These are phyloP conservation scores for Oxyruncus cristatus DNA, from an alignment of 2,113 vertebrate genomes.

Conservation along the genomic window DNA sequence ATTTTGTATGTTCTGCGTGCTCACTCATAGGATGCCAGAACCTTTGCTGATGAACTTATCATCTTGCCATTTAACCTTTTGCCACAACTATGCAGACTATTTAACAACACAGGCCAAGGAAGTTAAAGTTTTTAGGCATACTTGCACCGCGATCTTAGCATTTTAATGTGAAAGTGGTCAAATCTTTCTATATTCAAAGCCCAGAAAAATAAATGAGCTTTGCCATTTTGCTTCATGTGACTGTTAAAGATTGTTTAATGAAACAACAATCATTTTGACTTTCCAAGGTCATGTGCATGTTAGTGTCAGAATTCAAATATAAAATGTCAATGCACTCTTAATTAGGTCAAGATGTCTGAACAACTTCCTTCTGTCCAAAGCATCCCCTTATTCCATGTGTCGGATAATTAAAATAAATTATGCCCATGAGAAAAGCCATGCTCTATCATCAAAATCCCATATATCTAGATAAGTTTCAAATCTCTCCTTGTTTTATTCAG, in stretches of 20 bases:
- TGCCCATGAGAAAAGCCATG: conserved; percentile 28
- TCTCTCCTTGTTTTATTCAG: neutral
- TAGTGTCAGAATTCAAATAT: conserved; percentile 42
- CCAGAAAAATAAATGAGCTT: conserved; percentile 11
- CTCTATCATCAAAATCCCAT: conserved; percentile 35
- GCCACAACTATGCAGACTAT: conserved; percentile 26
- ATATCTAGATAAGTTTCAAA: conserved; percentile 51
- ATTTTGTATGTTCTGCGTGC: neutral
- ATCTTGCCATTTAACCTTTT: conserved; percentile 2
- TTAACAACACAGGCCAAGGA: neutral
- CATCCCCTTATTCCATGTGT: neutral
- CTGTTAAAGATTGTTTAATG: conserved; percentile 22
- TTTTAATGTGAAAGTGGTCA: neutral
- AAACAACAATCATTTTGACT: conserved; percentile 30
- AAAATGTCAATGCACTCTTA: conserved; percentile 57
- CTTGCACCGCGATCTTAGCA: neutral
- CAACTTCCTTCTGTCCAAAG: conserved; percentile 39
- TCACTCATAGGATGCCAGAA: neutral
- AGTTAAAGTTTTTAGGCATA: neutral
- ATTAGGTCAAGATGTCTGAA: conserved; percentile 56
- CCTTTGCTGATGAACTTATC: neutral
- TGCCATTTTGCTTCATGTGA: neutral
- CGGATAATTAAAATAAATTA: conserved; percentile 60
- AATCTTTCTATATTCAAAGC: neutral
- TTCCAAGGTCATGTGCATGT: conserved; percentile 41